Percentiles rank a stretch among this genome's conserved stretches.
These are phyloP conservation scores for Rattus norvegicus DNA, from an alignment of 2,113 vertebrate species.

Conservation along the genomic window GRCr8 NC_086019.1:134385001-134385500, in stretches of 20 bases:
- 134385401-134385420: background rate
- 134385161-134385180: slow-evolving; percentile 31
- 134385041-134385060: background rate
- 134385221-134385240: background rate
- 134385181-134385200: background rate
- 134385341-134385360: background rate
- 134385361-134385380: too few species aligned
- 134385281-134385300: background rate
- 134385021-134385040: background rate
- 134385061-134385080: background rate
- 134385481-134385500: background rate
- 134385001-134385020: background rate
- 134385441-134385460: background rate
- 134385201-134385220: background rate
- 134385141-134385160: background rate
- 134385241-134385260: background rate
- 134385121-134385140: slow-evolving; percentile 19
- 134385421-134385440: background rate
- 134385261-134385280: background rate
- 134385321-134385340: background rate
- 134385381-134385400: background rate
- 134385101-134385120: background rate
- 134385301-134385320: background rate
- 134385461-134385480: background rate
- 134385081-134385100: background rate